Base-by-base conservation (phyloP, 2,797 vertebrate genomes). In the Taenioides sp. region DNA sequence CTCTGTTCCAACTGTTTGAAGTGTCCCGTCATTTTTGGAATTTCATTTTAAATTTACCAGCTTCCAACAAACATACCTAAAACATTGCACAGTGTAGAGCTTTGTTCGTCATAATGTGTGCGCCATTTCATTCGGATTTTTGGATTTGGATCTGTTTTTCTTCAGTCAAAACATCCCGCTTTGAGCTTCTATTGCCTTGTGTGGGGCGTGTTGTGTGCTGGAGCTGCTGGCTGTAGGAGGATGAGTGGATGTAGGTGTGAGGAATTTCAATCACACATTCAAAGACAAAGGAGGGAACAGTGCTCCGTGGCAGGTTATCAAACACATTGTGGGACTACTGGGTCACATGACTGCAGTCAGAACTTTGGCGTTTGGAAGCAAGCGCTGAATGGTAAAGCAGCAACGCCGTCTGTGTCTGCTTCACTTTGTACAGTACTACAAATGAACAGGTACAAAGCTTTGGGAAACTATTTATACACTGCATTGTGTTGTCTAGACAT, bases 251-350 rank as follows among this genome's bases (percentile, higher is more conserved):
- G 77, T 65, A 78, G 77, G 80, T 79, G 85, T 77, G 2, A 81
- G 55, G 88, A 91, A 91, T 90, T 89, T 87, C 89, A 90, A 89
- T 89, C 85, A 83, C 81, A 79, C 3, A 85, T 71, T 89, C 84
- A 89, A 85, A 90, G 89, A 92, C 89, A 86, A 87, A 91, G 85
- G 76, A 86, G 82, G 80, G 78, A 87, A 72, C 82, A 79, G 77
- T 80, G 77, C 43, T 67, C 74, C 25, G 73, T 88, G 86, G 82
- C 84, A 85, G 86, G 86, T 88, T 87, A 87, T 92, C 90, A 90
- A 81, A 87, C 73, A 84, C 79, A 87, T 85, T 80, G 71, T 49
- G 59, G 76, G 79, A 74, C 83, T 70, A 55, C 64, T 23, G 22
- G 74, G 84, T 85, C 82, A 86, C 86, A 84, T 77, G 80, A 84